Conservation (phyloP, 2,888 invertebrate species). For the Seira musarum region DNA sequence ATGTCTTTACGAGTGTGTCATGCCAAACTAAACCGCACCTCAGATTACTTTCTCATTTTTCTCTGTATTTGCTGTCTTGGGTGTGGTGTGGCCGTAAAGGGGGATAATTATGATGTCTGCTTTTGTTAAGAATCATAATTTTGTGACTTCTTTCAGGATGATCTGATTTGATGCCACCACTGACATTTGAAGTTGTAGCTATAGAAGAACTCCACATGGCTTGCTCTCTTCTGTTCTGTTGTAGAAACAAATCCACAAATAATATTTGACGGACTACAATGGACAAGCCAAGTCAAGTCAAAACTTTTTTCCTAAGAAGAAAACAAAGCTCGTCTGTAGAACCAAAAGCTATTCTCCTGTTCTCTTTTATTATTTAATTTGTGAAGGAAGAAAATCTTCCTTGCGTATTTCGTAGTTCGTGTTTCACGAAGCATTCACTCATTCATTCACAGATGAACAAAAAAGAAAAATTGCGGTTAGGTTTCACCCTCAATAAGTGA, state of each 20-base stretch:
- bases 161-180: not conserved
- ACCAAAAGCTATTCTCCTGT: not conserved
- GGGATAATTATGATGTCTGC: not conserved
- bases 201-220: not conserved
- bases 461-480: not conserved
- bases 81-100: not conserved
- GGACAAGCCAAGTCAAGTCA: not conserved
- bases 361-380: slow-evolving; percentile 1
- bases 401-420: not conserved
- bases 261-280: not conserved
- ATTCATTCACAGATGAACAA: not conserved
- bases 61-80: not conserved
- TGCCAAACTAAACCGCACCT: no score
- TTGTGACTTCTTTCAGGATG: not conserved
- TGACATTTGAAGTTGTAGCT: not conserved
- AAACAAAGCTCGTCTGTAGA: not conserved
- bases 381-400: not conserved
- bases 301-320: not conserved
- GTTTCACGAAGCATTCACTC: not conserved
- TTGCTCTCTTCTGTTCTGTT: not conserved
- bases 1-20: not conserved
- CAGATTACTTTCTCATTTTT: not conserved
- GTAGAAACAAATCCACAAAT: not conserved
- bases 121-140: not conserved
- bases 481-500: not conserved